phyloP scores from a whole-genome alignment of 2,113 vertebrate genomes.

The Catagonus wagneri region DNA sequence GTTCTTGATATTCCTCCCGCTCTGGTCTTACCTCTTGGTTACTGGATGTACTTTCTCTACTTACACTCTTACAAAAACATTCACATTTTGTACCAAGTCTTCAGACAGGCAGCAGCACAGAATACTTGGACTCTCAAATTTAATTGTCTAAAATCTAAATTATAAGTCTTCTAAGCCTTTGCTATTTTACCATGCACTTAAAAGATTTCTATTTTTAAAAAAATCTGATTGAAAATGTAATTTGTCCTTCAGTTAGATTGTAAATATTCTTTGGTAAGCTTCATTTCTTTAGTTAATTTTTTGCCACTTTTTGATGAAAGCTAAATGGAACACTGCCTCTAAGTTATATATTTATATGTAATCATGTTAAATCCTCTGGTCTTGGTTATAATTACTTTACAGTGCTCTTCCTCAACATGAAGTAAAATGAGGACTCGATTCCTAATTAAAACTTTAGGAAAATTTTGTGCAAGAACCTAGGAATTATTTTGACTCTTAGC shows the following conservation, averaged over 20 bases:
- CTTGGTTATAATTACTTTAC: constrained; percentile 1
- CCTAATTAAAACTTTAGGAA: constrained; percentile 41
- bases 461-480: constrained; percentile 32
- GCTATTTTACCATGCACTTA: neutral
- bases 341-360: constrained; percentile 38
- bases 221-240: neutral
- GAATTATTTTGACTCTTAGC: constrained; percentile 46
- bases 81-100: neutral
- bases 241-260: neutral
- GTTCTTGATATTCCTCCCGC: neutral
- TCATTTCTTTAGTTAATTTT: constrained; percentile 35
- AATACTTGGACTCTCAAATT: neutral
- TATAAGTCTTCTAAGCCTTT: neutral
- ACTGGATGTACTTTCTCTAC: neutral
- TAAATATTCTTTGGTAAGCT: neutral
- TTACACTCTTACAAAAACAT: neutral
- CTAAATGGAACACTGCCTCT: neutral
- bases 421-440: constrained; percentile 19
- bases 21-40: neutral
- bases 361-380: constrained; percentile 18
- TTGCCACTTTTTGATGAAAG: constrained; percentile 8
- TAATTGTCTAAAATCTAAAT: neutral
- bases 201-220: neutral
- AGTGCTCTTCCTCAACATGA: neutral
- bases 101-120: neutral